phyloP scores from a whole-genome alignment of 2,113 vertebrate genomes.

The Tenebrosternarchus preto region DNA sequence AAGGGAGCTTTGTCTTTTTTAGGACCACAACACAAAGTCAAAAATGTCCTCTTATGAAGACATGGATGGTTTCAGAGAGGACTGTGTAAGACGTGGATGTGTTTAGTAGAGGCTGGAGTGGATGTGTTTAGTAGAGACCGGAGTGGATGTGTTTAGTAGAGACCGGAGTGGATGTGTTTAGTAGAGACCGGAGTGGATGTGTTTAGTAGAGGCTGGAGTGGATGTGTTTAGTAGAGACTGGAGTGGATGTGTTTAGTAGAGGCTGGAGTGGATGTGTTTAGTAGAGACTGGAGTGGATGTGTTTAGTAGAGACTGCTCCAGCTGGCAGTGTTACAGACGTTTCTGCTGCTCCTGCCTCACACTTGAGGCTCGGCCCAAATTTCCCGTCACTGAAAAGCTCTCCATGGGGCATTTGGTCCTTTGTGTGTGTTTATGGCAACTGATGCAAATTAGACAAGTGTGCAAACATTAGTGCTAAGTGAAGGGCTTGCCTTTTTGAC shows the following conservation, averaged over 20 bases:
- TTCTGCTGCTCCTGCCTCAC: constrained; percentile 42
- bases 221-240: background rate
- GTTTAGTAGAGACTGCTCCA: constrained; percentile 30
- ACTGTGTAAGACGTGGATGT: background rate
- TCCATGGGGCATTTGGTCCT: constrained; percentile 46
- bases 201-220: constrained; percentile 31
- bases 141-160: constrained; percentile 35
- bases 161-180: too few species aligned
- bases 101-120: too few species aligned
- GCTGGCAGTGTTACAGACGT: constrained; percentile 47
- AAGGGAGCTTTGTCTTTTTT: background rate
- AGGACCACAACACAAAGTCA: background rate
- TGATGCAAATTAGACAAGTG: constrained; percentile 62
- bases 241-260: too few species aligned
- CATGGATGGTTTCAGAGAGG: background rate
- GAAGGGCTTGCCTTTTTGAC: constrained; percentile 2
- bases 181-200: constrained; percentile 22
- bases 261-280: too few species aligned
- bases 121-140: constrained; percentile 26
- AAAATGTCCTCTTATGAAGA: background rate
- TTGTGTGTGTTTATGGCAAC: constrained; percentile 59
- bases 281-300: constrained; percentile 22
- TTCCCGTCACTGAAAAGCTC: constrained; percentile 41
- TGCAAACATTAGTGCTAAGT: constrained; percentile 47
- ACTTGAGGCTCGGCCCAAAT: constrained; percentile 50